Evolutionary conservation across 1,140 invertebrate genomes (phyloP).

Genomic region (Episyrphus balteatus): DNA sequence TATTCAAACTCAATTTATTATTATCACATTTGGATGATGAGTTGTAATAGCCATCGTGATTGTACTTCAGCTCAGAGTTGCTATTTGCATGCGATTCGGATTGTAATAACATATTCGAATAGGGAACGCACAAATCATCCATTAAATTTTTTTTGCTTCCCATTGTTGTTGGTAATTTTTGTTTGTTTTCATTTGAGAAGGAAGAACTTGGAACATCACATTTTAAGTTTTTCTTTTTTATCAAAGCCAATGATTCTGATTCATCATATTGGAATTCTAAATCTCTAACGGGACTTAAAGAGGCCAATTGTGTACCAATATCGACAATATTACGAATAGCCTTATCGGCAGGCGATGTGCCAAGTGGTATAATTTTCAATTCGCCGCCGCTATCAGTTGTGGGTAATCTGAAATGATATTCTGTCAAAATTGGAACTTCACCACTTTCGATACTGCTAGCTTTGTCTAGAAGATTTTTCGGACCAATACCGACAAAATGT

Average conservation of each 20-base stretch:
- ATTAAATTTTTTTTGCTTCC: background rate
- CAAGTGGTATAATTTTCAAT: too few species aligned
- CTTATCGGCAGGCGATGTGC: too few species aligned
- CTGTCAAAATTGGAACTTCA: too few species aligned
- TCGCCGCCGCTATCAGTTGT: too few species aligned
- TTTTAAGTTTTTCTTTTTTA: background rate
- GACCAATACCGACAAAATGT: background rate
- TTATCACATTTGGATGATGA: conserved; percentile 19
- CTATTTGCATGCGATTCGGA: conserved; percentile 5
- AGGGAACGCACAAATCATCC: background rate
- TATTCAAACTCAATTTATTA: conserved; percentile 17
- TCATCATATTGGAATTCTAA: too few species aligned
- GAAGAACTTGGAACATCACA: background rate
- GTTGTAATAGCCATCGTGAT: conserved; percentile 16
- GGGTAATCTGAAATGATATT: too few species aligned
- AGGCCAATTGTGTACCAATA: too few species aligned
- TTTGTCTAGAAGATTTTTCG: background rate
- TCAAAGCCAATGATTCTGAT: too few species aligned
- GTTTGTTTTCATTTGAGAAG: background rate
- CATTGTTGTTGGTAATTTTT: background rate
- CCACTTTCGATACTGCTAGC: too few species aligned
- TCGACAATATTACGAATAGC: too few species aligned
- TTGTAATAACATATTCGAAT: conserved; percentile 3
- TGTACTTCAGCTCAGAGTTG: background rate
- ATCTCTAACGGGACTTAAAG: too few species aligned